Base-by-base conservation (phyloP, 2,113 vertebrate genomes). In the Petrocephalus zakoni region DNA sequence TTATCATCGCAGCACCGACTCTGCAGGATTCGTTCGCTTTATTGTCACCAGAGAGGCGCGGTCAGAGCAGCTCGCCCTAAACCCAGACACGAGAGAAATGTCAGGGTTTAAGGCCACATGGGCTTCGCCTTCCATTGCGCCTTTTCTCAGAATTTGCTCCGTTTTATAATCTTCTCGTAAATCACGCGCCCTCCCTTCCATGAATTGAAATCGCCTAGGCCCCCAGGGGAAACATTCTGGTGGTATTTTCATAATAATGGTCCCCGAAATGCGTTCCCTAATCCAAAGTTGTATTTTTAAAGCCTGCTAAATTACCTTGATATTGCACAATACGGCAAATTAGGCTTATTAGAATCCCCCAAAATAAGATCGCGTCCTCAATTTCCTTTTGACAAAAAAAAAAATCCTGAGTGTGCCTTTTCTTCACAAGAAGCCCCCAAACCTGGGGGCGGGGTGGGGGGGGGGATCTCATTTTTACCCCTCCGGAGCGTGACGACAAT, bases 271-370 rank as follows among this genome's bases (percentile, higher is more conserved):
- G 88, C 42, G 64, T 78, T 91, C 85, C 90, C 89, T 91, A 91
- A 92, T 92, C 87, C 90, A 72, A 86, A 83, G 84, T 88, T 91
- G 86, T 91, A 91, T 90, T 87, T 87, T 89, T 90, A 92, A 92
- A 86, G 90, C 90, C 78, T 89, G 90, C 91, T 91, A 88, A 87
- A 91, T 92, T 91, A 92, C 92, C 91, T 93, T 92, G 89, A 93
- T 93, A 90, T 91, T 92, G 88, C 89, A 93, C 91, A 93, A 93
- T 91, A 83, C 88, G 64, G 81, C 86, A 92, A 93, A 94, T 93
- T 91, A 91, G 89, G 68, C 87, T 93, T 91, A 90, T 89, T 92
- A 89, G 87, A 94, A 94, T 92, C 91, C 90, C 46, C 88, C 19
- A 87, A 91, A 93, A 92, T 91, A 91, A 78, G 90, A 93, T 93